Evolutionary conservation across 2,888 invertebrate genomes (phyloP), one percentile per base, ranked within the genome.

Genomic region (Eupithecia pulchellata): DNA sequence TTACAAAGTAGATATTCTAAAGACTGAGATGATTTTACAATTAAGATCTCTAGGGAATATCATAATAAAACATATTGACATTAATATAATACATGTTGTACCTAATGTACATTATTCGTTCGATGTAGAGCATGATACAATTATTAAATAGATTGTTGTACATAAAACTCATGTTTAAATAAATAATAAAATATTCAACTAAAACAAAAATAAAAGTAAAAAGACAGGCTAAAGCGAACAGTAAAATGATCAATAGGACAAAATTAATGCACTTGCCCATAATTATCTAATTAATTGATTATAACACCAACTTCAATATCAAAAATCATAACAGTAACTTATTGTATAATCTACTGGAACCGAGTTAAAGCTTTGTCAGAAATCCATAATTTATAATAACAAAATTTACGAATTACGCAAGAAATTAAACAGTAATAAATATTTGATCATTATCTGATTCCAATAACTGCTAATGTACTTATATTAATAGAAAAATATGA

Each of bases 171-270:
- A 78, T 88, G 84, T 91, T 90, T 88, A 93, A 71, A 94, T 94
- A 94, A 94, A 94, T 94, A 93, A 94, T 93, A 94, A 93, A 94
- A 94, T 93, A 93, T 93, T 89, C 73, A 93, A 93, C 89, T 92
- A 92, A 93, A 94, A 94, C 93, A 93, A 94, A 90, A 91, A 90
- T 87, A 88, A 89, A 91, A 88, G 86, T 89, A 91, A 55, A 89
- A 88, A 91, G 90, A 89, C 84, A 90, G 91, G 91, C 90, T 89
- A 85, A 91, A 93, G 93, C 92, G 86, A 92, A 92, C 87, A 91
- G 91, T 89, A 90, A 89, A 87, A 91, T 90, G 91, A 91, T 91
- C 89, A 91, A 90, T 89, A 91, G 92, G 93, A 92, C 92, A 93
- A 90, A 87, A 91, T 89, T 93, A 94, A 93, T 94, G 94, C 94